Percentiles rank a stretch among this genome's conserved stretches.
Evolutionary conservation across 2,113 vertebrate species (phyloP).

Genomic region (Desmodus rotundus): DNA sequence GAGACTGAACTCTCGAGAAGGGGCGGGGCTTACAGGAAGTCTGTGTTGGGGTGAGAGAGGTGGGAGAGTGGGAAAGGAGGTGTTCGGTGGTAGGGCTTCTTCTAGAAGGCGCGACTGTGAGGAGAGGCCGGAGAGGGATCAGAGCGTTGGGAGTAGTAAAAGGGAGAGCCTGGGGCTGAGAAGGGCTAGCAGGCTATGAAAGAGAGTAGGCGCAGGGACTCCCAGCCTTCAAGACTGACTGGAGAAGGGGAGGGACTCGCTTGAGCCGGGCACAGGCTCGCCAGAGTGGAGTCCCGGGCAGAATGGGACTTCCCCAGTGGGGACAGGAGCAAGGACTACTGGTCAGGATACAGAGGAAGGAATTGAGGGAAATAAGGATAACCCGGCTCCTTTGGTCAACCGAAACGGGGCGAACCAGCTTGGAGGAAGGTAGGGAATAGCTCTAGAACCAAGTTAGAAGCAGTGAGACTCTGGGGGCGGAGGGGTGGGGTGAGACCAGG

Average conservation of each 20-base stretch:
- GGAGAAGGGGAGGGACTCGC: neutral
- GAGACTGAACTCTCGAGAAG: neutral
- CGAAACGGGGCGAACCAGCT: neutral
- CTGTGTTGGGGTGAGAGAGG: neutral
- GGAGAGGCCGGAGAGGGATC: neutral
- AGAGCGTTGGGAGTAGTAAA: neutral
- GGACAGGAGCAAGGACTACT: neutral
- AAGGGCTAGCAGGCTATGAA: neutral
- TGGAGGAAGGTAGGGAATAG: neutral
- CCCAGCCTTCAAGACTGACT: neutral
- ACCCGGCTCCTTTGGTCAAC: neutral
- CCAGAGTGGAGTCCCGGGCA: neutral
- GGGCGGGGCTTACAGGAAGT: neutral
- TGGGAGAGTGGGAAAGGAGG: neutral
- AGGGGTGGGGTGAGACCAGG: neutral
- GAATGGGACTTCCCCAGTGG: neutral
- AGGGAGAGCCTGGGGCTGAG: neutral
- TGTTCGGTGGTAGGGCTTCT: too few relatives aligned
- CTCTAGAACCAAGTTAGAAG: accelerated
- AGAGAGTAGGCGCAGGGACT: neutral
- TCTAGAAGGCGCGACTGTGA: neutral
- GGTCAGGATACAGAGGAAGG: neutral
- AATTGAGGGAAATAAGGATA: neutral
- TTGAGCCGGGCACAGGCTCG: neutral
- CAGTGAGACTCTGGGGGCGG: neutral